A percentile compares a stretch with the other conserved stretches of the same genome.
These are phyloP conservation scores for Gambusia holbrooki DNA, from an alignment of 2,113 vertebrate species.

Conservation along the genomic window DNA sequence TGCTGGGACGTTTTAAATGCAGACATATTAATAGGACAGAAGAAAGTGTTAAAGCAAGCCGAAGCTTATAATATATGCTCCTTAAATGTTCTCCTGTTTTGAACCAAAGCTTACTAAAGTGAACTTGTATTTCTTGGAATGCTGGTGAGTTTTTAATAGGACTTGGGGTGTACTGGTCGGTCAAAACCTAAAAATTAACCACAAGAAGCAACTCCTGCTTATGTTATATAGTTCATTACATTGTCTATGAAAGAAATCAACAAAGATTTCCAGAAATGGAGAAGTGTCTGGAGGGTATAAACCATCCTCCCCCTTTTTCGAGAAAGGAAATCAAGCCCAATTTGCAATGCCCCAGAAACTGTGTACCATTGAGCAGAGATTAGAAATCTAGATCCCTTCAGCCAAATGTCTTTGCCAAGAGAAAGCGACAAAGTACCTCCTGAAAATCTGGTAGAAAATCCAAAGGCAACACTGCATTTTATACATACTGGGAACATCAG, in stretches of 20 bases:
- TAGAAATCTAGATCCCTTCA: no score
- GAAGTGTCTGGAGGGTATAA: no score
- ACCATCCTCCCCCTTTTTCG: no score
- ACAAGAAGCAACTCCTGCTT: background rate
- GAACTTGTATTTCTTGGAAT: background rate
- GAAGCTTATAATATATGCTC: background rate
- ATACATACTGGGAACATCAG: background rate
- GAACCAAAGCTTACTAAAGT: background rate
- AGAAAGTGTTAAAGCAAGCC: background rate
- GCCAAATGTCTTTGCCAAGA: no score
- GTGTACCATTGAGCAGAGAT: background rate
- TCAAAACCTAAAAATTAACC: background rate
- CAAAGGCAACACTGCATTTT: background rate
- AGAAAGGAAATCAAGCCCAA: background rate
- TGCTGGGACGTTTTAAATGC: constrained; percentile 47
- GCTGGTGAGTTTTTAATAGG: no score
- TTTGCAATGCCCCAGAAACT: background rate
- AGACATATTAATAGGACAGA: constrained; percentile 26
- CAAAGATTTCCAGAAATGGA: no score
- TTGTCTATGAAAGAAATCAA: background rate
- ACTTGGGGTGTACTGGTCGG: background rate
- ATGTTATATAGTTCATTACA: background rate
- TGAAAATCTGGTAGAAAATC: background rate
- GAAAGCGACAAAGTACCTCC: background rate
- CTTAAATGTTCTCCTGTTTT: background rate